Conservation (phyloP, 2,113 vertebrate genomes). For the Aphyosemion australe region DNA sequence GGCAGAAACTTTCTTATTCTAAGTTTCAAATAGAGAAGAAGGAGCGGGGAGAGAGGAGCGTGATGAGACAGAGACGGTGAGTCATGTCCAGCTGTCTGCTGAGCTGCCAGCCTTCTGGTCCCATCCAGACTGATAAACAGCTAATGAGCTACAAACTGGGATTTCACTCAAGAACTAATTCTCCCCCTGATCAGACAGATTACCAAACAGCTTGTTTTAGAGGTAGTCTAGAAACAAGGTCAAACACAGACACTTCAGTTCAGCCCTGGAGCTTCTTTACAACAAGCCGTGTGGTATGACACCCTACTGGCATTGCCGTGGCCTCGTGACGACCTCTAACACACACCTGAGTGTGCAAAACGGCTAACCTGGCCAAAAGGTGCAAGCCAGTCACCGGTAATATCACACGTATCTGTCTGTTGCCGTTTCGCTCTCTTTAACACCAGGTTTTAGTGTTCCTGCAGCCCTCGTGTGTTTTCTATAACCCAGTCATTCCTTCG, state of each 20-base stretch:
- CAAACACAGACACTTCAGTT: conserved; percentile 28
- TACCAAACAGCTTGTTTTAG: not conserved
- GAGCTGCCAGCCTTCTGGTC: conserved; percentile 17
- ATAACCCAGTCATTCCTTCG: conserved; percentile 28
- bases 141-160: conserved; percentile 1
- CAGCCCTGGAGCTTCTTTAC: conserved; percentile 29
- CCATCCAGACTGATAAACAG: conserved; percentile 17
- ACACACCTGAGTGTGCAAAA: conserved; percentile 67
- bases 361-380: conserved; percentile 56
- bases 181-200: conserved; percentile 31
- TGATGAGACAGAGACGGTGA: conserved; percentile 20
- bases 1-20: too few species aligned
- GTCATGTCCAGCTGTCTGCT: conserved; percentile 33
- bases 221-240: conserved; percentile 25
- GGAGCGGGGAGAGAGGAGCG: conserved; percentile 1
- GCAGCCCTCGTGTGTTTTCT: conserved; percentile 23
- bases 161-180: conserved; percentile 8
- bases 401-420: conserved; percentile 69
- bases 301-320: conserved; percentile 59
- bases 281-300: conserved; percentile 56
- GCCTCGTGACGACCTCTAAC: conserved; percentile 59
- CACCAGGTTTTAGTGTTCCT: conserved; percentile 25
- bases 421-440: conserved; percentile 51
- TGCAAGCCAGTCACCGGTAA: conserved; percentile 52
- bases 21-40: not conserved